Base-by-base conservation (phyloP, 2,888 invertebrate genomes). In the Drepana falcataria region DNA sequence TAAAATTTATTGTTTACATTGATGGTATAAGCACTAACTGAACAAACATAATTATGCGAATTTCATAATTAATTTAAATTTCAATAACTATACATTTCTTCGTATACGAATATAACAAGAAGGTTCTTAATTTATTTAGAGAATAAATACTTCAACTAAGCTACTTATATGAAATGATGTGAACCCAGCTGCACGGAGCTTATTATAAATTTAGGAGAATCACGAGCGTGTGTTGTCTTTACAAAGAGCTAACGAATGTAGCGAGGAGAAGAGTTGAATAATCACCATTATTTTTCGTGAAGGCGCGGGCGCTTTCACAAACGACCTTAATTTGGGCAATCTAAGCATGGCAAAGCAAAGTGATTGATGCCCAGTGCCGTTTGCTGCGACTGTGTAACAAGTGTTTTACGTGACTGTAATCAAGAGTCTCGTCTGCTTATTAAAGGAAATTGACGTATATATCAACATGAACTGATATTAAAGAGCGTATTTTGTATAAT, bases 391-490 rank as follows among this genome's bases (percentile, higher is more conserved):
- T 69, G 75, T 71, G 83, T 82, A 82, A 85, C 83, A 84, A 85
- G 84, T 85, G 82, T 83, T 85, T 77, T 84, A 83, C 84, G 84
- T 83, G 80, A 81, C 82, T 79, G 71, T 77, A 80, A 80, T 83
- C 79, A 78, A 74, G 68, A 75, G 77, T 71, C 69, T 65, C 62
- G 57, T 66, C 69, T 68, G 69, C 71, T 44, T 73, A 73, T 69
- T 68, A 69, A 63, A 66, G 79, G 76, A 77, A 80, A 81, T 79
- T 79, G 76, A 72, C 68, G 63, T 68, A 73, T 73, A 73, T 77
- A 77, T 77, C 69, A 64, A 59, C 59, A 55, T 58, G 55, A 56
- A 52, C 55, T 55, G 48, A 52, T 49, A 51, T 44, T 51, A 47
- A 52, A 34, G 52, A 53, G 55, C 55, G 55, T 53, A 55, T 47